A percentile compares a stretch with the other conserved stretches of the same genome.
These are phyloP conservation scores for Trematomus loennbergii DNA, from an alignment of 2,113 vertebrate species.

Conservation along the genomic window DNA sequence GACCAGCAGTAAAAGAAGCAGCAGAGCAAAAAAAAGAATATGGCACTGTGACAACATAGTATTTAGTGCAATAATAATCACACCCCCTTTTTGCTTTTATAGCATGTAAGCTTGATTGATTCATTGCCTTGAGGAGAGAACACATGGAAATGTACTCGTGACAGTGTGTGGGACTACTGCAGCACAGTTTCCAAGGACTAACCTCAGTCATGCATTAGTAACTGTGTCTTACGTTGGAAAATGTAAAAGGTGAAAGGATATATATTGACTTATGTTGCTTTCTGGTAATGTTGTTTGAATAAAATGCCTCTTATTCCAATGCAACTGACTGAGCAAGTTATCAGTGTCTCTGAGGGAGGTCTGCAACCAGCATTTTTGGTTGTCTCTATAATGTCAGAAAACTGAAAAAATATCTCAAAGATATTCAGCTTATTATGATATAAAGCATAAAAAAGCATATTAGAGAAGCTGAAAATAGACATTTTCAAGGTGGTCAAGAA, in stretches of 20 bases:
- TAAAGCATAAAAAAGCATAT: too few relatives aligned
- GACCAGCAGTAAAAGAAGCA: conserved; percentile 71
- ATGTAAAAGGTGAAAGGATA: conserved; percentile 28
- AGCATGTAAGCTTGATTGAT: conserved; percentile 77
- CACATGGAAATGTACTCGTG: conserved; percentile 73
- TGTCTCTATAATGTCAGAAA: too few relatives aligned
- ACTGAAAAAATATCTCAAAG: too few relatives aligned
- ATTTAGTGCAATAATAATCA: conserved; percentile 78
- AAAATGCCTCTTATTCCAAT: conserved; percentile 6
- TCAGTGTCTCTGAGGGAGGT: conserved; percentile 6
- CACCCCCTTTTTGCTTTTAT: conserved; percentile 71
- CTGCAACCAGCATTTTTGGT: too few relatives aligned
- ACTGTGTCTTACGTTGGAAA: conserved; percentile 31
- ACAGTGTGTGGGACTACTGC: conserved; percentile 57
- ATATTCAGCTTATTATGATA: too few relatives aligned
- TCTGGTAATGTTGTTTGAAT: background rate
- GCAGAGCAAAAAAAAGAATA: conserved; percentile 38
- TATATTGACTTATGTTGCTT: background rate
- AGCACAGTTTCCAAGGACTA: conserved; percentile 54
- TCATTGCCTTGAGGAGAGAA: conserved; percentile 59
- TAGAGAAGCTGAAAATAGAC: too few relatives aligned
- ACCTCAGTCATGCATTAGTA: conserved; percentile 21
- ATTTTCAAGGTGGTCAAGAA: too few relatives aligned
- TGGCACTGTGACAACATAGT: conserved; percentile 60
- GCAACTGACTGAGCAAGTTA: background rate